Conservation (phyloP, 2,888 invertebrate species). For the Sycophila texana region DNA sequence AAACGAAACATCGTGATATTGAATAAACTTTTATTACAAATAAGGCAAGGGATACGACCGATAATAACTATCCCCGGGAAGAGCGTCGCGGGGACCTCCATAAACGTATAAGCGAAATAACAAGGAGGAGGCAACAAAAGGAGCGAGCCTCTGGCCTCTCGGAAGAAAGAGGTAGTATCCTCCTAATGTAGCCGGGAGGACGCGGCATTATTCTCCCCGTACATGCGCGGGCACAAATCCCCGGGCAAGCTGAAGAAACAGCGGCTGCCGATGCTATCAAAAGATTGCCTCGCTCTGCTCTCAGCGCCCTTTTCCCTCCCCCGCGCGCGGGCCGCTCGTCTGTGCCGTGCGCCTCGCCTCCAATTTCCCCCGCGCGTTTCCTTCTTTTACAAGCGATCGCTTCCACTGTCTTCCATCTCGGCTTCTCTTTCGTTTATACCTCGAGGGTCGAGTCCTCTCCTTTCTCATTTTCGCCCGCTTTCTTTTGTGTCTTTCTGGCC, state of each 20-base stretch:
- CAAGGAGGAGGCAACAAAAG: no score
- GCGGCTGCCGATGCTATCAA: constrained; percentile 30
- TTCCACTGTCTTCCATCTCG: constrained; percentile 8
- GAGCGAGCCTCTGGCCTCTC: neutral
- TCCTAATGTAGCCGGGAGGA: constrained; percentile 4
- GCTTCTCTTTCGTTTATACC: neutral
- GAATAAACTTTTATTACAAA: no score
- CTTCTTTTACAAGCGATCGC: constrained; percentile 9
- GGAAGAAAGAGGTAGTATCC: no score
- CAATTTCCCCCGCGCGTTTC: constrained; percentile 5
- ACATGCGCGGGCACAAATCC: neutral
- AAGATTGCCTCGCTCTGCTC: constrained; percentile 36
- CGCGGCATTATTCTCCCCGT: constrained; percentile 10
- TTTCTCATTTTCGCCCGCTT: no score
- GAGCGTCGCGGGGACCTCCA: no score
- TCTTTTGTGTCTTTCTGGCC: no score
- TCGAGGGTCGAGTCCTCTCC: no score
- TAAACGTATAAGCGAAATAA: no score
- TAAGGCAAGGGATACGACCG: no score
- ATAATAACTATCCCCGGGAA: no score
- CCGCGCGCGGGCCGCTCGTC: neutral
- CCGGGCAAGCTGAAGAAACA: constrained; percentile 8
- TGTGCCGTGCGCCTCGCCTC: neutral
- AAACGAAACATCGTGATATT: no score
- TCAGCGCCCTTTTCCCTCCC: neutral